These are phyloP conservation scores for Emydura subglobosa DNA, from an alignment of 2,113 vertebrate species.

Conservation along the genomic window DNA sequence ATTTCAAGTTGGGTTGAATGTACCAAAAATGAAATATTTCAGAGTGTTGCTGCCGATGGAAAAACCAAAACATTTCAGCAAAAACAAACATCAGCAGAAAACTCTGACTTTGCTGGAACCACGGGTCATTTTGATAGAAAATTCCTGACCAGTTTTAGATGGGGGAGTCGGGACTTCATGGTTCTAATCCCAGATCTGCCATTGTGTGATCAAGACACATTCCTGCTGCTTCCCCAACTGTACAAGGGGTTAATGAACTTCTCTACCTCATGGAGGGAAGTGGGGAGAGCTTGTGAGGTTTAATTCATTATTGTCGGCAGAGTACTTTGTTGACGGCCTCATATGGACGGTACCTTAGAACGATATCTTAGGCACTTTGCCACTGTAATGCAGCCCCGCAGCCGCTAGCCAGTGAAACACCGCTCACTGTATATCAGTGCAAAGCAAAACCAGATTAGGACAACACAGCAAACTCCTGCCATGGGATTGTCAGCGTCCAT, in stretches of 20 bases:
- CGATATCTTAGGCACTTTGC: background rate
- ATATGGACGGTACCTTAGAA: background rate
- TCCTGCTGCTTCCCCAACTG: background rate
- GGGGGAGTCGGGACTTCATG: background rate
- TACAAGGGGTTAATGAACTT: background rate
- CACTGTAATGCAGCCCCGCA: fast-evolving
- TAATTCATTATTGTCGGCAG: background rate
- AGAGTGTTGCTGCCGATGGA: background rate
- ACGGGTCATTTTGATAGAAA: background rate
- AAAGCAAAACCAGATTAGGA: background rate
- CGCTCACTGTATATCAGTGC: too few species aligned
- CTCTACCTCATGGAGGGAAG: background rate
- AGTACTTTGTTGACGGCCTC: background rate
- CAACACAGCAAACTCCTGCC: background rate
- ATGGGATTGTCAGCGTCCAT: background rate
- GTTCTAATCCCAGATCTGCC: background rate
- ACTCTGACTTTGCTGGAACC: background rate
- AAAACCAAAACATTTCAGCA: background rate
- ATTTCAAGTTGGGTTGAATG: background rate
- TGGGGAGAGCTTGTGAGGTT: background rate
- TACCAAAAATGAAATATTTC: background rate
- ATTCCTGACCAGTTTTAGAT: background rate
- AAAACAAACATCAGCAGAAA: background rate
- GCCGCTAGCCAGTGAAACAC: background rate
- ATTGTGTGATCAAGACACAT: background rate